Evolutionary conservation across 1,140 invertebrate genomes (phyloP).

Genomic region (Drosophila seguyi): DNA sequence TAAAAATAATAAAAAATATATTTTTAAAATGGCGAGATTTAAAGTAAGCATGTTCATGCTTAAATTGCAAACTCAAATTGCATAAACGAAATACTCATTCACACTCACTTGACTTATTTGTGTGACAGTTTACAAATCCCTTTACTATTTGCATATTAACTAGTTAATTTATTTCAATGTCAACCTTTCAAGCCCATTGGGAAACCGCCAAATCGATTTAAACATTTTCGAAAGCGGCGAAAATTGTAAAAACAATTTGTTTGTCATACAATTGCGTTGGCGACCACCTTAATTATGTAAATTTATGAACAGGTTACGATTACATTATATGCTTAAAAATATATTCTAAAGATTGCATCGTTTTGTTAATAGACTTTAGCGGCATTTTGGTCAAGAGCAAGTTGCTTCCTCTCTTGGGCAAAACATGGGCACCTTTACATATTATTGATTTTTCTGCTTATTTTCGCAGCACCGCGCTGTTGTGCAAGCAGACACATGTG

Average conservation of each 20-base stretch:
- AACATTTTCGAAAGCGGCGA: neutral
- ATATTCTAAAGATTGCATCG: slow-evolving; percentile 19
- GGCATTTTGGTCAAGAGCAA: slow-evolving; percentile 11
- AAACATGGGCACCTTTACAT: slow-evolving; percentile 21
- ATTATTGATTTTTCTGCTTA: slow-evolving; percentile 50
- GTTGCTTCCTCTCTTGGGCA: slow-evolving; percentile 17
- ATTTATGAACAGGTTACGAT: slow-evolving; percentile 9
- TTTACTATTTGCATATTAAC: neutral
- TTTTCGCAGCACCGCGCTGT: slow-evolving; percentile 21
- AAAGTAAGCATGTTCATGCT: no score
- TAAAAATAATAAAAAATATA: no score
- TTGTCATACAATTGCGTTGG: neutral
- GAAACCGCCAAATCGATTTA: slow-evolving; percentile 1
- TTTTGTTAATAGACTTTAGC: slow-evolving; percentile 29
- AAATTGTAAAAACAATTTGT: neutral
- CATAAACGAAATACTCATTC: neutral
- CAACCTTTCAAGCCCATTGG: neutral
- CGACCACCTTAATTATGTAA: slow-evolving; percentile 30
- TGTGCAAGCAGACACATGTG: slow-evolving; percentile 30
- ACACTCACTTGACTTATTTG: neutral
- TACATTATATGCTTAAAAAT: slow-evolving; percentile 34
- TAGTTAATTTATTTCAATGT: slow-evolving; percentile 4
- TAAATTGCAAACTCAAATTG: neutral
- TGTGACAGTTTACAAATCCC: neutral
- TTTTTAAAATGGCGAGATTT: no score